phyloP scores from a whole-genome alignment of 2,113 vertebrate species.

The Pomatostomus ruficeps region DNA sequence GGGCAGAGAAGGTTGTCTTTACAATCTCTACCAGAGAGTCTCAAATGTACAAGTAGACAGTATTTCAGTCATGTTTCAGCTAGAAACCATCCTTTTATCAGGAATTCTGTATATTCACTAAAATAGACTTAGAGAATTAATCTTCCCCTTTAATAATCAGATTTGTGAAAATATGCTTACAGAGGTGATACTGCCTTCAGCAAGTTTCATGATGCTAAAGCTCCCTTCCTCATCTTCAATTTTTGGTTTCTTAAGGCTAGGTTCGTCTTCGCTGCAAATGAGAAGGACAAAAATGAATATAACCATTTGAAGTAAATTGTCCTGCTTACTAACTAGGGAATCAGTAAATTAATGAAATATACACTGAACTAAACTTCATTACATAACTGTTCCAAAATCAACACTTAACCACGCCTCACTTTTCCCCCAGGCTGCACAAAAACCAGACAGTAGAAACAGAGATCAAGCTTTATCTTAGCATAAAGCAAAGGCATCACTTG shows the following conservation, averaged over 20 bases:
- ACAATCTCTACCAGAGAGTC: not conserved
- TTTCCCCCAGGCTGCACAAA: not conserved
- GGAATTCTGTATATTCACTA: not conserved
- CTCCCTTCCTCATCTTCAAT: conserved; percentile 72
- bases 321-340: not conserved
- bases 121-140: not conserved
- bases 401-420: not conserved
- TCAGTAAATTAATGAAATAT: not conserved
- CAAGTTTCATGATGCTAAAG: conserved; percentile 78
- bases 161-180: conserved; percentile 71
- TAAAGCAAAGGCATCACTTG: not conserved
- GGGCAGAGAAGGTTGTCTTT: not conserved
- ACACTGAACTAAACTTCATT: not conserved
- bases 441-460: not conserved
- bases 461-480: not conserved
- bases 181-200: conserved; percentile 80
- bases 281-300: not conserved
- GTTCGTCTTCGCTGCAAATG: conserved; percentile 71
- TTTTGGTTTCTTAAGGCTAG: conserved; percentile 75
- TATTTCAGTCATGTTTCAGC: not conserved
- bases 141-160: not conserved
- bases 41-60: not conserved
- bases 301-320: not conserved
- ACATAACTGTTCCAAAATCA: not conserved
- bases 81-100: not conserved